phyloP scores from a whole-genome alignment of 1,140 invertebrate species.

The Nymphalis io region DNA sequence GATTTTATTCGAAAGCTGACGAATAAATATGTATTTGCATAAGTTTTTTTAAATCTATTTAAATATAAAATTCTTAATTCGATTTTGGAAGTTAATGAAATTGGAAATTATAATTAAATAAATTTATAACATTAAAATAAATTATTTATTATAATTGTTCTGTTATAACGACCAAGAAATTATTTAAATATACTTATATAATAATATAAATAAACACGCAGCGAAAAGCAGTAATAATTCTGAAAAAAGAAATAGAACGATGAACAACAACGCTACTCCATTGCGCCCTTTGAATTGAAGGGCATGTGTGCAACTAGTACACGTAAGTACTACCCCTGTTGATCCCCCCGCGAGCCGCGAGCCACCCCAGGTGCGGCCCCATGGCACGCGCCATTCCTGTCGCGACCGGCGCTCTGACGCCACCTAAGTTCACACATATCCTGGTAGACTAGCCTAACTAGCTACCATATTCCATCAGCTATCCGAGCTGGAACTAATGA shows the following conservation, averaged over 20 bases:
- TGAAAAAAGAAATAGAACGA: slow-evolving; percentile 1
- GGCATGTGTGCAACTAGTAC: slow-evolving; percentile 79
- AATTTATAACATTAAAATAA: no score
- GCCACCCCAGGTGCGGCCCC: slow-evolving; percentile 74
- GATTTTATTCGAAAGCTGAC: no score
- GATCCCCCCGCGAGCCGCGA: slow-evolving; percentile 73
- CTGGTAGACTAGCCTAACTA: slow-evolving; percentile 45
- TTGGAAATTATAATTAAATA: no score
- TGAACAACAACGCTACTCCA: slow-evolving; percentile 53
- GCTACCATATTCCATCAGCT: slow-evolving; percentile 56
- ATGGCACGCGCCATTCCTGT: slow-evolving; percentile 78
- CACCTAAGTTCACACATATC: slow-evolving; percentile 54
- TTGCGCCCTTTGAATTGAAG: slow-evolving; percentile 70
- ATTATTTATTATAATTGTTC: no score
- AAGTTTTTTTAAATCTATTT: no score
- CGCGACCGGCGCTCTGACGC: slow-evolving; percentile 73
- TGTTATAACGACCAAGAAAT: no score
- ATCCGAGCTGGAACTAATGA: slow-evolving; percentile 49
- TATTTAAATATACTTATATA: no score
- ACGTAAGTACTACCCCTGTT: slow-evolving; percentile 80
- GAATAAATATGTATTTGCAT: no score
- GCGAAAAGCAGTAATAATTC: neutral
- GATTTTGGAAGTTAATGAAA: no score
- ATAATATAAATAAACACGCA: no score
- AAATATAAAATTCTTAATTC: no score